Conservation (phyloP, 2,888 invertebrate genomes). For the Drosophila demipolita region DNA sequence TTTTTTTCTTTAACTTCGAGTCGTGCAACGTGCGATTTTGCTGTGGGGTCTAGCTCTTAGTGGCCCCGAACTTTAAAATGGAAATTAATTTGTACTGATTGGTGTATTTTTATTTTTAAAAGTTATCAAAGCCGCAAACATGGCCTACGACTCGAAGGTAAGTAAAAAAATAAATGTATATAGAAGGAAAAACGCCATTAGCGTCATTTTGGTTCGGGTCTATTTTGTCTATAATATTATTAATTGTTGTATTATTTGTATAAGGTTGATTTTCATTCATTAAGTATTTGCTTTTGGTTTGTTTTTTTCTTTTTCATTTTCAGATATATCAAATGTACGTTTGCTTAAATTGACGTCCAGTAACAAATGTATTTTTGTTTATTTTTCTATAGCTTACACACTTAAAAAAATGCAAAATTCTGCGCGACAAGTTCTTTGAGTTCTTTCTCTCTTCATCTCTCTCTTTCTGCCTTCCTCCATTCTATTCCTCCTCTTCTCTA, state of each 20-base stretch:
- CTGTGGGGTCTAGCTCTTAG: slow-evolving; percentile 32
- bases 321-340: slow-evolving; percentile 49
- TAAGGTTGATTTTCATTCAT: slow-evolving; percentile 1
- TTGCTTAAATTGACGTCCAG: slow-evolving; percentile 64
- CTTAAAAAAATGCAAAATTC: slow-evolving; percentile 84
- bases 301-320: slow-evolving; percentile 11
- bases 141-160: slow-evolving; percentile 44
- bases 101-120: slow-evolving; percentile 60
- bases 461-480: slow-evolving; percentile 3
- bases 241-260: slow-evolving; percentile 1
- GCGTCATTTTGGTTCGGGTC: slow-evolving; percentile 44
- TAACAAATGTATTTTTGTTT: slow-evolving; percentile 64
- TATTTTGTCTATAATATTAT: slow-evolving; percentile 10
- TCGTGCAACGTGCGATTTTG: slow-evolving; percentile 33
- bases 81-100: slow-evolving; percentile 79
- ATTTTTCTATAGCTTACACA: slow-evolving; percentile 57
- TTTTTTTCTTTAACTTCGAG: slow-evolving; percentile 47
- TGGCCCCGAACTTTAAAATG: slow-evolving; percentile 66
- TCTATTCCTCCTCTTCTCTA: slow-evolving; percentile 23
- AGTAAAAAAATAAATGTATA: slow-evolving; percentile 39
- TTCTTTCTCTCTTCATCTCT: slow-evolving; percentile 23
- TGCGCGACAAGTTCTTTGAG: slow-evolving; percentile 67
- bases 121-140: slow-evolving; percentile 45
- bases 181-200: slow-evolving; percentile 13
- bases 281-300: slow-evolving; percentile 25